Evolutionary conservation across 2,797 vertebrate species (phyloP).

Genomic region (Galagoides demidoff): DNA sequence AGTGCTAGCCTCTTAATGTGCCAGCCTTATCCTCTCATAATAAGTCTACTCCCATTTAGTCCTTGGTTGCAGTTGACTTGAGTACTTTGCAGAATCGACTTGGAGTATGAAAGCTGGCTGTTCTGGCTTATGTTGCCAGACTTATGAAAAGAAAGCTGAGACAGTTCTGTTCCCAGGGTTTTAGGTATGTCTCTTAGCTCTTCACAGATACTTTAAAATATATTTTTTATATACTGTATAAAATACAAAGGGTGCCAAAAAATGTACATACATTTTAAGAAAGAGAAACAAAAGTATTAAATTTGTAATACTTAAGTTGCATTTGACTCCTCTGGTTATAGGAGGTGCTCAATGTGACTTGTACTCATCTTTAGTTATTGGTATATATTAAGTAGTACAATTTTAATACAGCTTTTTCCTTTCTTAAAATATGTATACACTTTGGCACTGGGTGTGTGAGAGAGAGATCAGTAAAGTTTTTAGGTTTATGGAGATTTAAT

Average conservation of each 20-base stretch:
- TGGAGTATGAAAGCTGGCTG: constrained; percentile 34
- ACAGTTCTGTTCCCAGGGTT: constrained; percentile 36
- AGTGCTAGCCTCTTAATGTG: constrained; percentile 12
- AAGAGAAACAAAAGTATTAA: too few relatives aligned
- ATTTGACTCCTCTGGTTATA: too few relatives aligned
- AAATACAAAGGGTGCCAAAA: too few relatives aligned
- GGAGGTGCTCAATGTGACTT: too few relatives aligned
- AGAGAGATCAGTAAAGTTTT: not conserved
- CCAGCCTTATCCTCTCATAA: constrained; percentile 15
- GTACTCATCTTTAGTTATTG: too few relatives aligned
- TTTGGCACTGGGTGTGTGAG: too few relatives aligned
- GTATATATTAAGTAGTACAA: too few relatives aligned
- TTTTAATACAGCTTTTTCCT: too few relatives aligned
- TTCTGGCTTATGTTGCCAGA: constrained; percentile 15
- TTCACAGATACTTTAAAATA: constrained; percentile 34
- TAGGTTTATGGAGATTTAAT: constrained; percentile 7
- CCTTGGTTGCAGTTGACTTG: constrained; percentile 44
- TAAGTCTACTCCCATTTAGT: constrained; percentile 35
- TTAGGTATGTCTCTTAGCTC: not conserved
- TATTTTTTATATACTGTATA: not conserved
- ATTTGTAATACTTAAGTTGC: too few relatives aligned
- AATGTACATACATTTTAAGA: not conserved
- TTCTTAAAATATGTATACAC: too few relatives aligned
- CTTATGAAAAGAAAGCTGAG: constrained; percentile 4
- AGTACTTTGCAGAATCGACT: constrained; percentile 46